Percentiles rank a stretch among this genome's conserved stretches.
phyloP scores from a whole-genome alignment of 2,113 vertebrate genomes.

The pig (Sus scrofa) region DNA sequence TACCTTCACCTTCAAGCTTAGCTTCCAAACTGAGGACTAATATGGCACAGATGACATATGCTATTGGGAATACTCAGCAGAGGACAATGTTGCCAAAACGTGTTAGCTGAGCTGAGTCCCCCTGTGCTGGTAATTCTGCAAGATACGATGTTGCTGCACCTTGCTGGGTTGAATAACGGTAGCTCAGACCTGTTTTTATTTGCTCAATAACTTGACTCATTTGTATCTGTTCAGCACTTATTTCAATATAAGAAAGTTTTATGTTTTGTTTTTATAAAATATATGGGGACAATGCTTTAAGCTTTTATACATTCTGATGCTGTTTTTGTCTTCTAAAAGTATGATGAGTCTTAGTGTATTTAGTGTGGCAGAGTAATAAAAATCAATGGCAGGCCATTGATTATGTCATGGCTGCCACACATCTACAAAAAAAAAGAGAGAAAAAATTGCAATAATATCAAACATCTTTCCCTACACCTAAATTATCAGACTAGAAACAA shows the following conservation, averaged over 20 bases:
- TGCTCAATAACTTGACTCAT: conserved; percentile 89
- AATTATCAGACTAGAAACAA: too few species aligned
- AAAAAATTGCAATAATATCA: too few species aligned
- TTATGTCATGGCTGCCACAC: conserved; percentile 85
- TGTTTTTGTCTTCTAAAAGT: conserved; percentile 88
- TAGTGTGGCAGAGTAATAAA: conserved; percentile 89
- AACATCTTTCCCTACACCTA: too few species aligned
- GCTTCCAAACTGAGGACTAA: conserved; percentile 98
- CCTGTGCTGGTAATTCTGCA: conserved; percentile 84
- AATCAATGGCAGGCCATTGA: conserved; percentile 92
- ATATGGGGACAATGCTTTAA: conserved; percentile 95
- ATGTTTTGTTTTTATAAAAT: conserved; percentile 91
- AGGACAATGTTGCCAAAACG: conserved; percentile 99
- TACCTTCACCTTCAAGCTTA: conserved; percentile 94
- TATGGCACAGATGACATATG: conserved; percentile 96
- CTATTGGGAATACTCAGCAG: conserved; percentile 99
- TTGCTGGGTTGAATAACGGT: conserved; percentile 88
- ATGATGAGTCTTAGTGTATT: conserved; percentile 90
- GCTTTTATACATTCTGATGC: conserved; percentile 91
- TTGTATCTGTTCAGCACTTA: conserved; percentile 91
- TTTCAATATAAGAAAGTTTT: conserved; percentile 89
- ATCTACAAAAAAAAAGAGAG: conserved; percentile 70
- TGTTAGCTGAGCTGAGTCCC: conserved; percentile 93
- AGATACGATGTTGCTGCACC: conserved; percentile 89
- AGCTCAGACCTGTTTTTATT: conserved; percentile 90